Evolutionary conservation across 1,140 invertebrate species (phyloP).

Genomic region (Rhizoglyphus robini): DNA sequence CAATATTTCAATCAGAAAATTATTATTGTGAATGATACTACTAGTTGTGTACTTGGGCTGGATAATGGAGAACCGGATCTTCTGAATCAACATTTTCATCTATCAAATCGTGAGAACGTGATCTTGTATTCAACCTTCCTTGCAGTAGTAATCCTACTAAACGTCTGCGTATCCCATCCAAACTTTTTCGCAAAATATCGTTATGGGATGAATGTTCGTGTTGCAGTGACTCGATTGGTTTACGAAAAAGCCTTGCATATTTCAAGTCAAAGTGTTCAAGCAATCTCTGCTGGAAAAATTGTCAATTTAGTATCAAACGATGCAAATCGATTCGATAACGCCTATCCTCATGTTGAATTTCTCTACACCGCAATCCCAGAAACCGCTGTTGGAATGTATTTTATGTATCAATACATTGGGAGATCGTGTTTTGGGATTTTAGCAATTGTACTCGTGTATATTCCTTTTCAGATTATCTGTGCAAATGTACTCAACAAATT

Average conservation of each 20-base stretch:
- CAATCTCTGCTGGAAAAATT: neutral
- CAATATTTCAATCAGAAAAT: neutral
- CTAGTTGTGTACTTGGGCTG: neutral
- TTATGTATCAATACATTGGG: neutral
- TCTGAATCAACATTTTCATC: neutral
- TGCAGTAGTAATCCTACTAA: neutral
- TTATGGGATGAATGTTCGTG: neutral
- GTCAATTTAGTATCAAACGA: neutral
- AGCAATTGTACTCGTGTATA: neutral
- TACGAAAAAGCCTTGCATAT: neutral
- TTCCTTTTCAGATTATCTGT: neutral
- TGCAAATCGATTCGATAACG: neutral
- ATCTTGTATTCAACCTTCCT: neutral
- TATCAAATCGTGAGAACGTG: neutral
- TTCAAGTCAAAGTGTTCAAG: neutral
- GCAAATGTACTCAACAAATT: conserved; percentile 22
- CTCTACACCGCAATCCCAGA: conserved; percentile 45
- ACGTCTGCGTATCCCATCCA: neutral
- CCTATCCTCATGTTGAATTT: neutral
- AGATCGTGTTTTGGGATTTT: neutral
- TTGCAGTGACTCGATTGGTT: neutral
- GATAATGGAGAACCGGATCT: neutral
- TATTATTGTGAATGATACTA: too few relatives aligned
- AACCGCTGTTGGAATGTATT: conserved; percentile 34
- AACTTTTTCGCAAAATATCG: neutral